A percentile compares a stretch with the other conserved stretches of the same genome.
These are phyloP conservation scores for Nephotettix cincticeps DNA, from an alignment of 1,140 invertebrate species.

Conservation along the genomic window DNA sequence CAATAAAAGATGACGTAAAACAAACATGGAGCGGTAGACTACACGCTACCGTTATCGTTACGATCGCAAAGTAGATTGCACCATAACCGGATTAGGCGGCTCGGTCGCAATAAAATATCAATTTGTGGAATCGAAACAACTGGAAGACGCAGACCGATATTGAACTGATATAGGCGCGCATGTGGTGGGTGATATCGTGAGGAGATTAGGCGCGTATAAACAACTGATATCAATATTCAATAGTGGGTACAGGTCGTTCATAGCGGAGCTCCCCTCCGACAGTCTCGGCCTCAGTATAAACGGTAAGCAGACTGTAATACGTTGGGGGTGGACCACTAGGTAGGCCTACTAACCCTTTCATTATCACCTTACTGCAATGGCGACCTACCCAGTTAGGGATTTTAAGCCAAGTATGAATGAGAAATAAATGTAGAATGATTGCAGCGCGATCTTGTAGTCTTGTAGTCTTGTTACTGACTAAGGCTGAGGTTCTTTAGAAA, in stretches of 20 bases:
- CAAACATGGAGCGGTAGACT: no score
- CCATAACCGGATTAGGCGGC: no score
- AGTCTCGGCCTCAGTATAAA: background rate
- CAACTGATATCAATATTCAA: conserved; percentile 4
- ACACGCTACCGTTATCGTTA: no score
- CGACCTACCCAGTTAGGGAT: no score
- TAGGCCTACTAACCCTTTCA: background rate
- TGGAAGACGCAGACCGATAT: background rate
- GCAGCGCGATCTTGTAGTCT: no score
- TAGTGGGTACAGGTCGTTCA: background rate
- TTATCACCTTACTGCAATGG: background rate
- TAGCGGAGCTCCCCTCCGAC: background rate
- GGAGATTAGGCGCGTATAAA: background rate
- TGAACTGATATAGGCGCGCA: background rate
- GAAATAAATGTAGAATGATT: no score
- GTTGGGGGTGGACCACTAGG: background rate
- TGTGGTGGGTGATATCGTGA: background rate
- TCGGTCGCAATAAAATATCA: background rate
- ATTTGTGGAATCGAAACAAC: background rate
- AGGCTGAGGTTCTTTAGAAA: background rate
- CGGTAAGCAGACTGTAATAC: background rate
- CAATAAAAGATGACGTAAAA: no score
- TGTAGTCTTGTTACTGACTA: background rate
- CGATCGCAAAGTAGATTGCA: no score
- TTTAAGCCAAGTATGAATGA: no score